Evolutionary conservation across 2,888 invertebrate species (phyloP).

Genomic region (Agrotis exclamationis): DNA sequence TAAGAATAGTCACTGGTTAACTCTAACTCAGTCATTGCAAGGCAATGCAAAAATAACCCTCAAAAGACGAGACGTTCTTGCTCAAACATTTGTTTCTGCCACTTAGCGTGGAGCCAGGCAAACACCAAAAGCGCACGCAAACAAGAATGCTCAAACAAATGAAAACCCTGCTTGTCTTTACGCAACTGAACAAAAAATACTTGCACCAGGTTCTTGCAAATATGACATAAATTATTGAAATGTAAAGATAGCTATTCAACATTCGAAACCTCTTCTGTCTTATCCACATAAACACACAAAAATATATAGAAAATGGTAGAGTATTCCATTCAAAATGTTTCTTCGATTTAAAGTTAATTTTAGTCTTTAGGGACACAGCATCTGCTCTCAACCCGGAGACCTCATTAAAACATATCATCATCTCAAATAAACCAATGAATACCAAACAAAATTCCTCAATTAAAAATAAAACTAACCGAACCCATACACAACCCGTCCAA

Average conservation of each 20-base stretch:
- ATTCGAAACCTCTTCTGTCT: too few relatives aligned
- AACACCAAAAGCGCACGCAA: constrained; percentile 45
- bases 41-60: constrained; percentile 16
- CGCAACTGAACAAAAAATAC: neutral
- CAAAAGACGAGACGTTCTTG: constrained; percentile 23
- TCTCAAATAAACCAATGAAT: neutral
- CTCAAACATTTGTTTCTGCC: constrained; percentile 52
- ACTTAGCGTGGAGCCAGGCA: constrained; percentile 35
- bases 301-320: too few relatives aligned
- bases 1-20: neutral
- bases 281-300: too few relatives aligned
- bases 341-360: too few relatives aligned
- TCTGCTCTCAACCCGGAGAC: too few relatives aligned
- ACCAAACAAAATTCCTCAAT: neutral
- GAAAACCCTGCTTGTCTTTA: constrained; percentile 13
- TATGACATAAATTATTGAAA: neutral
- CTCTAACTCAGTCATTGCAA: constrained; percentile 7
- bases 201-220: neutral
- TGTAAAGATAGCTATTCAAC: neutral
- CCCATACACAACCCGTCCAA: neutral
- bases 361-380: too few relatives aligned
- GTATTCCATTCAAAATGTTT: too few relatives aligned
- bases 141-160: constrained; percentile 43
- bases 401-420: neutral
- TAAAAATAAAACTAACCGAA: neutral